Evolutionary conservation across 2,113 vertebrate species (phyloP), one percentile per base, ranked within the genome.

Genomic region (Scartelaos histophorus): DNA sequence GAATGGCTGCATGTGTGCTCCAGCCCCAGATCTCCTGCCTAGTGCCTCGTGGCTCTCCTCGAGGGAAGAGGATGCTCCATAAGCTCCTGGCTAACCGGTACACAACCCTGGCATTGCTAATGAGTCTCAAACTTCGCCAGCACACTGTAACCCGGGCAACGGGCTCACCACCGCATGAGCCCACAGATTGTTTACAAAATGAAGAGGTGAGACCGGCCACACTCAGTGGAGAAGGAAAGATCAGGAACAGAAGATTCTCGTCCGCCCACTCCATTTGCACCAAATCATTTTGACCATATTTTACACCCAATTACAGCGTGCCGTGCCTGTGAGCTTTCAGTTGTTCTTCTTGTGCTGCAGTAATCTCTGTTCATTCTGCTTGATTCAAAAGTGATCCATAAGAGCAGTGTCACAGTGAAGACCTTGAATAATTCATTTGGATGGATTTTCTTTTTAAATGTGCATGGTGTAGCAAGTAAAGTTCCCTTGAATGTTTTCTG

Each of bases 131-230:
- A 81, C 66, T 81, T 85, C 71, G 88, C 81, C 88, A 82, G 87
- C 80, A 85, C 77, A 82, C 89, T 83, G 86, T 91, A 89, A 90
- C 89, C 89, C 49, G 67, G 90, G 89, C 83, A 91, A 91, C 90
- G 79, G 77, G 49, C 77, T 73, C 43, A 45, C 66, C 29, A 78
- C 81, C 73, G 73, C 78, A 82, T 82, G 79, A 68, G 83, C 62
- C 71, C 46, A 75, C 66, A 84, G 73, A 87, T 83, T 92, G 83
- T 88, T 88, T 83, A 82, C 88, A 78, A 87, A 89, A 88, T 89
- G 85, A 83, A 74, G 74, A 75, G 83, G 81, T 73, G 82, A 79
- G 66, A 83, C 67, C 69, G 65, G 29, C 75, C 74, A 15, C 62
- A 47, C 17, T 78, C 73, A 67, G 68, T 54, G 2, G 19, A 75